These are phyloP conservation scores for Nematolebias whitei DNA, from an alignment of 2,113 vertebrate species.

Conservation along the genomic window DNA sequence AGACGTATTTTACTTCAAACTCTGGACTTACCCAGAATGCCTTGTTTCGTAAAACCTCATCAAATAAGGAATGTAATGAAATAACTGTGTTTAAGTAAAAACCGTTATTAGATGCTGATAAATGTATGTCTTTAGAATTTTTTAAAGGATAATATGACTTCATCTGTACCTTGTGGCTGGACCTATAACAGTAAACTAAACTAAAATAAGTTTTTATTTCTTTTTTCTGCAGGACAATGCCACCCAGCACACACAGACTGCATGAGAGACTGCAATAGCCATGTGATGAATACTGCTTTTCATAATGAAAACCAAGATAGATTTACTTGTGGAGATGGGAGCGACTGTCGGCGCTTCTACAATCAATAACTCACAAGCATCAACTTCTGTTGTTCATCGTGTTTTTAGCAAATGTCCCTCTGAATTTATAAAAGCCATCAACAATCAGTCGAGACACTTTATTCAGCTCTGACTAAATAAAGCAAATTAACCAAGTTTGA, in stretches of 20 bases:
- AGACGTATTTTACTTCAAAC: too few species aligned
- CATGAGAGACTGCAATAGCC: constrained; percentile 68
- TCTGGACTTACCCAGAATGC: too few species aligned
- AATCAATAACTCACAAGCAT: constrained; percentile 45
- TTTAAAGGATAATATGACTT: too few species aligned
- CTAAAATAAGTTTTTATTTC: background rate
- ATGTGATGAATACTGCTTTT: constrained; percentile 68
- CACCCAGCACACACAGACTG: constrained; percentile 39
- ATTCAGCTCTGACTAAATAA: constrained; percentile 21
- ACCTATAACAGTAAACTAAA: background rate
- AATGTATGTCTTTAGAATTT: too few species aligned
- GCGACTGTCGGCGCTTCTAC: constrained; percentile 38
- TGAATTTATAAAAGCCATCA: constrained; percentile 22
- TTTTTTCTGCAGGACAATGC: constrained; percentile 49
- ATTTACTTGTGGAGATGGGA: constrained; percentile 46
- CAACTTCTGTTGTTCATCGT: constrained; percentile 25
- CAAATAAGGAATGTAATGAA: too few species aligned
- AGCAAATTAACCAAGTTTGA: constrained; percentile 7
- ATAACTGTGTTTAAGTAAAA: too few species aligned
- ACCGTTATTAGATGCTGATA: too few species aligned
- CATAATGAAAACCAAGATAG: constrained; percentile 73
- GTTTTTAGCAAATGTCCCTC: constrained; percentile 19
- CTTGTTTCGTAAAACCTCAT: too few species aligned
- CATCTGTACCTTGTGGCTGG: too few species aligned
- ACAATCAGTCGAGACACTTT: constrained; percentile 18